Percentiles rank a stretch among this genome's conserved stretches.
Evolutionary conservation across 2,113 vertebrate genomes (phyloP).

Genomic region (Hystrix brachyura): DNA sequence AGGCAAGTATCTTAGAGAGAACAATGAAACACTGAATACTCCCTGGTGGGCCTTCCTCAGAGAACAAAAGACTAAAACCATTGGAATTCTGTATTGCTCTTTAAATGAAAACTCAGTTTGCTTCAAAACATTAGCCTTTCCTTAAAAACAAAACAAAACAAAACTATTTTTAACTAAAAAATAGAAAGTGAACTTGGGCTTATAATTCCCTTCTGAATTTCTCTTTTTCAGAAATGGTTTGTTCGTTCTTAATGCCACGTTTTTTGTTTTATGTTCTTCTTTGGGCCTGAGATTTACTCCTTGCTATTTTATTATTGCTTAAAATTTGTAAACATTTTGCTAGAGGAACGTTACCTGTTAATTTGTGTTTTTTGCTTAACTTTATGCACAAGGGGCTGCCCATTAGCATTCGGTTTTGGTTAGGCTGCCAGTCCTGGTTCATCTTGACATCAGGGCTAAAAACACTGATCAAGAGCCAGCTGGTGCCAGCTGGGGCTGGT

Average conservation of each 20-base stretch:
- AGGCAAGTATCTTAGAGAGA: neutral
- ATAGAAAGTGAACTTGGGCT: neutral
- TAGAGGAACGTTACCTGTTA: neutral
- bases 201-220: constrained; percentile 24
- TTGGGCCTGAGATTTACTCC: neutral
- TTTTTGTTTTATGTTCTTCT: constrained; percentile 35
- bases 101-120: constrained; percentile 33
- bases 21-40: neutral
- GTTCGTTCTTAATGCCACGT: neutral
- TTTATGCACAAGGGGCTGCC: constrained; percentile 25
- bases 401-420: constrained; percentile 12
- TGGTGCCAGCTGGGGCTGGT: constrained; percentile 51
- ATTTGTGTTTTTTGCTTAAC: constrained; percentile 26
- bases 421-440: neutral
- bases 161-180: neutral
- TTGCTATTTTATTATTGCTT: neutral
- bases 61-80: neutral
- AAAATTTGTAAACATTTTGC: constrained; percentile 28
- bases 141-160: neutral
- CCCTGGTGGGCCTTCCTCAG: neutral
- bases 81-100: neutral
- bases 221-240: constrained; percentile 6
- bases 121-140: constrained; percentile 41
- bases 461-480: neutral
- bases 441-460: constrained; percentile 27